Base-by-base conservation (phyloP, 2,888 invertebrate genomes). In the Oscheius sp. region DNA sequence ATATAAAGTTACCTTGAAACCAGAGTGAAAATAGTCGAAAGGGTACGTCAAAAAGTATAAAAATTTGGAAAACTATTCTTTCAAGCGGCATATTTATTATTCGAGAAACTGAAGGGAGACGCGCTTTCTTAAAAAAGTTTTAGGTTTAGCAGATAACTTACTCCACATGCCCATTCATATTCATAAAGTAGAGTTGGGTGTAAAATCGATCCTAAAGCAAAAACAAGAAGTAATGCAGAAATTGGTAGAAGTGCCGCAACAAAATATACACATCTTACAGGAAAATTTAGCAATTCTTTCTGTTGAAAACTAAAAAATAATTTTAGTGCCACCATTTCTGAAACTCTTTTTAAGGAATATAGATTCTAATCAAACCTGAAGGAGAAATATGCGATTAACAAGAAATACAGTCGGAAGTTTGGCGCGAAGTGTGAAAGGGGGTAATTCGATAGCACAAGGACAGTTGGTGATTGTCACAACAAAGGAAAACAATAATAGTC, bases 391-490 rank as follows among this genome's bases (percentile, higher is more conserved):
- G 37, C 8, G 8, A 37, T 10, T 10, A 15, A 37, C 50, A 50
- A 4, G 23, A 25, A 50, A 50, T 17, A 8, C 15, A 10, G 37
- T 37, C 8, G 15, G 8, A 15, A 37, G 8, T 37, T 37, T 8
- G 15, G 8, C 37, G 37, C 8, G 37, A 61, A 61, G 42, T 61
- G 61, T 61, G 42, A 61, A 61, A 45, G 10, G 6, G 61, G 27
- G 34, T 25, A 42, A 34, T 42, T 61, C 61, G 61, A 27, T 42
- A 45, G 45, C 31, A 42, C 61, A 61, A 61, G 61, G 61, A 42
- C 61, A 61, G 42, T 17, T 42, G 57, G 55, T 61, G 61, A 61
- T 61, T 61, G 61, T 29, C 61, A 61, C 61, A 61, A 61, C 61
- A 61, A 61, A 61, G 61, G 48, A 55, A 61, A 61, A 61, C 61